These are phyloP conservation scores for Henricia sp. DNA, from an alignment of 53 echinoderm and acorn worm genomes.

Conservation along the genomic window DNA sequence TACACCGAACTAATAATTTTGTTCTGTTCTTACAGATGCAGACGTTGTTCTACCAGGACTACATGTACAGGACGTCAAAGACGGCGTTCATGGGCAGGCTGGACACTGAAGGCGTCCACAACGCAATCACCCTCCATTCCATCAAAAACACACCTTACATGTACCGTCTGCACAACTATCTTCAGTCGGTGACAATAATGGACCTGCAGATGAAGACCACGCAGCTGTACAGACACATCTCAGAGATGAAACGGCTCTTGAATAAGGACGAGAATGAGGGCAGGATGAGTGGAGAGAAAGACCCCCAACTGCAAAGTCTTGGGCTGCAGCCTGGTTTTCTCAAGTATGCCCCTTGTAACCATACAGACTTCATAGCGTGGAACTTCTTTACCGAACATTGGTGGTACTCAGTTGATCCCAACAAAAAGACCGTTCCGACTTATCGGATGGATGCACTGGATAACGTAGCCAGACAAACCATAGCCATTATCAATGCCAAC, in stretches of 20 bases:
- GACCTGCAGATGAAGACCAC: constrained; percentile 75
- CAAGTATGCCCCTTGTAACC: constrained; percentile 72
- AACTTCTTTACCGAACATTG: constrained; percentile 79
- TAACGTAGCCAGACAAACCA: constrained; percentile 81
- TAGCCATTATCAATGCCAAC: constrained; percentile 86
- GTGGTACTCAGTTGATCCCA: constrained; percentile 70
- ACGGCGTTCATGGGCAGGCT: constrained; percentile 86
- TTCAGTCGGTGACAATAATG: constrained; percentile 73
- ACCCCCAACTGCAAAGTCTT: constrained; percentile 63
- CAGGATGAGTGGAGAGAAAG: constrained; percentile 52
- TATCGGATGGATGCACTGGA: constrained; percentile 74
- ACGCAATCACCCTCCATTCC: constrained; percentile 92
- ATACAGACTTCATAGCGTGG: constrained; percentile 81
- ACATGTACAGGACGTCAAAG: constrained; percentile 82
- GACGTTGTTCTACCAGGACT: constrained; percentile 91
- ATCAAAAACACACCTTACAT: constrained; percentile 91
- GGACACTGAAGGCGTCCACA: constrained; percentile 80
- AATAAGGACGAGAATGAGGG: constrained; percentile 70
- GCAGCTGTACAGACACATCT: constrained; percentile 77
- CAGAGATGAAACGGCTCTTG: constrained; percentile 79
- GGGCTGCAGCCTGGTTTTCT: constrained; percentile 75
- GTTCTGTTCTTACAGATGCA: constrained; percentile 76
- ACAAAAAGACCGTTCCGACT: constrained; percentile 66
- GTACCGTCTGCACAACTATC: constrained; percentile 90
- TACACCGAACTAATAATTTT: too few relatives aligned